Conservation (phyloP, 2,797 vertebrate species). For the Antrozous pallidus region DNA sequence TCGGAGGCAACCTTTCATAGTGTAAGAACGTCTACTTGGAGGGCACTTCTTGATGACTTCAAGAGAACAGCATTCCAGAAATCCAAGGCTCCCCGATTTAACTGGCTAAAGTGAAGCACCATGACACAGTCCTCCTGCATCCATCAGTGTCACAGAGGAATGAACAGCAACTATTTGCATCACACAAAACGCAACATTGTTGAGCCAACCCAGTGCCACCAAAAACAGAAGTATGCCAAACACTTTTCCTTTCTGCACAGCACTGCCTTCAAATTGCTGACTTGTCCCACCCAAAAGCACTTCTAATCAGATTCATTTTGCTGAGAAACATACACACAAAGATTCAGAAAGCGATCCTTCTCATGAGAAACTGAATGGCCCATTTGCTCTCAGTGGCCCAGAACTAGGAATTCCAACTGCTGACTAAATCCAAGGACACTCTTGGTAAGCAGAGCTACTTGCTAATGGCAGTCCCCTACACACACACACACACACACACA, state of each 20-base stretch:
- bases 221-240: background rate
- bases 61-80: constrained; percentile 5
- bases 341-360: background rate
- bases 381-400: background rate
- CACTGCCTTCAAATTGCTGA: background rate
- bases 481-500: background rate
- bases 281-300: background rate
- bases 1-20: background rate
- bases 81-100: background rate
- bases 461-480: accelerated
- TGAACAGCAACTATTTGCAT: background rate
- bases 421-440: background rate
- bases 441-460: background rate
- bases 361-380: background rate
- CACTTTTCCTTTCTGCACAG: background rate
- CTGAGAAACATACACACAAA: background rate
- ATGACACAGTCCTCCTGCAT: background rate
- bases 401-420: background rate
- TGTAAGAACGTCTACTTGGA: background rate
- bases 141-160: background rate
- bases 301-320: constrained; percentile 8
- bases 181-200: background rate
- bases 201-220: background rate
- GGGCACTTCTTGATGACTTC: constrained; percentile 6
- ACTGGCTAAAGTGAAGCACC: background rate